Base-by-base conservation (phyloP, 2,797 vertebrate genomes). In the Leptodon cayanensis region DNA sequence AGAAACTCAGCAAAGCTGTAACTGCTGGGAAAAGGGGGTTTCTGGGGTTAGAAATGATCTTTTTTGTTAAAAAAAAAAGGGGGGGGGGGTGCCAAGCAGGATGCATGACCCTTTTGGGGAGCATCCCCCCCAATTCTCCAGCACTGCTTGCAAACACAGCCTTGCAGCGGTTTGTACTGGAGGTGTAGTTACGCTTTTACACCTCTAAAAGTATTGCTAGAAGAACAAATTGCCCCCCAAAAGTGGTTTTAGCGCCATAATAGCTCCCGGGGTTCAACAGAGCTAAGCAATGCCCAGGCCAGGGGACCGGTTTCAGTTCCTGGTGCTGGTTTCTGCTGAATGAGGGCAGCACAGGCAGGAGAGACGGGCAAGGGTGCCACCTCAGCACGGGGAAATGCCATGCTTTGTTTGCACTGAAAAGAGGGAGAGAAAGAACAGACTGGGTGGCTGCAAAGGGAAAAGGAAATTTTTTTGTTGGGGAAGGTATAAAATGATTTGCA, bases 191-290 rank as follows among this genome's bases (percentile, higher is more conserved):
- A 28, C 0, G 1, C 5, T 61, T 47, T 52, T 10, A 15, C 47
- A 8, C 31, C 49, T 55, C 63, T 8, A 13, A 10, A 47, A 52
- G 35, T 0, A 2, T 3, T 3, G 10, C 39, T 25, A 1, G 42
- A 16, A 21, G 14, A 66, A 26, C 1, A 7, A 52, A 61, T 10
- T 15, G 46, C 2, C 31, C 63, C 33, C 1, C 10, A 54, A 54
- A 1, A 4, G 20, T 26, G 13, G 0, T 0, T 55, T 57, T 35
- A 22, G 57, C 29, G 65, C 24, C 66, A 24, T 5, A 37, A 24
- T 0, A 5, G 47, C 42, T 13, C 13, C 28, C 0, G 0, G 72
- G 62, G 49, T 9, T 6, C 17, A 7, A 8, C 4, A 4, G 25
- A 20, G 49, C 33, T 25, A 13, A 8, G 87, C 24, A 5, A 16